phyloP scores from a whole-genome alignment of 2,888 invertebrate species.

The Pseudanteris insignis region DNA sequence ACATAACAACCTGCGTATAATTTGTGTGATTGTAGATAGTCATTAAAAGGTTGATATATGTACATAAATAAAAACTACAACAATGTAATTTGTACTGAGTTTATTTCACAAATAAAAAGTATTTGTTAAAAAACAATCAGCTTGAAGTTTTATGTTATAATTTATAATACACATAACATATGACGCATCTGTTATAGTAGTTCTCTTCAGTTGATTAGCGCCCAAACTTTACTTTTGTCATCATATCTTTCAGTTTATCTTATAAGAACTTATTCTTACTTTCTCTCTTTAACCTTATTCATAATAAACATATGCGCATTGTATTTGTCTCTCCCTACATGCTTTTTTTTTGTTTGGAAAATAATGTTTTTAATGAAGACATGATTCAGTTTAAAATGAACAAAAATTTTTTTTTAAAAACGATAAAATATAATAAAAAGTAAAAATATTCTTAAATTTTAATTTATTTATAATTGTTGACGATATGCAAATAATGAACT shows the following conservation, averaged over 20 bases:
- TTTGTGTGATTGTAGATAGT: too few species aligned
- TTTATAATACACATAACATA: slow-evolving; percentile 38
- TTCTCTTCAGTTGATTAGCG: slow-evolving; percentile 25
- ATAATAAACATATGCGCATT: slow-evolving; percentile 28
- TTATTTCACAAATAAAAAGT: slow-evolving; percentile 43
- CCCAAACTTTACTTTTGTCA: slow-evolving; percentile 16
- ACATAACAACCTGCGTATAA: too few species aligned
- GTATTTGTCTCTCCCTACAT: slow-evolving; percentile 13
- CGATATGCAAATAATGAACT: too few species aligned
- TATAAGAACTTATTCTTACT: slow-evolving; percentile 22
- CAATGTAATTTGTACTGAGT: slow-evolving; percentile 38
- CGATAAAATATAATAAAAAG: slow-evolving; percentile 3
- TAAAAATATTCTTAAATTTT: background rate
- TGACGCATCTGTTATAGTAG: slow-evolving; percentile 30
- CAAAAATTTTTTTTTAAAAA: slow-evolving; percentile 11
- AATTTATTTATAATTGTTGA: background rate
- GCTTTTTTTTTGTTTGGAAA: background rate
- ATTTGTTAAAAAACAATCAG: slow-evolving; percentile 39
- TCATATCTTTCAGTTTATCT: slow-evolving; percentile 15
- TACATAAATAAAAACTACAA: background rate
- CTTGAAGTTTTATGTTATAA: slow-evolving; percentile 42
- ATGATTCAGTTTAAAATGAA: slow-evolving; percentile 22
- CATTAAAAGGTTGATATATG: too few species aligned
- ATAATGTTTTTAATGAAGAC: background rate
- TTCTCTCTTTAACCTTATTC: slow-evolving; percentile 26